A percentile compares a stretch with the other conserved stretches of the same genome.
These are phyloP conservation scores for Ascaphus truei DNA, from an alignment of 2,113 vertebrate genomes.

Conservation along the genomic window DNA sequence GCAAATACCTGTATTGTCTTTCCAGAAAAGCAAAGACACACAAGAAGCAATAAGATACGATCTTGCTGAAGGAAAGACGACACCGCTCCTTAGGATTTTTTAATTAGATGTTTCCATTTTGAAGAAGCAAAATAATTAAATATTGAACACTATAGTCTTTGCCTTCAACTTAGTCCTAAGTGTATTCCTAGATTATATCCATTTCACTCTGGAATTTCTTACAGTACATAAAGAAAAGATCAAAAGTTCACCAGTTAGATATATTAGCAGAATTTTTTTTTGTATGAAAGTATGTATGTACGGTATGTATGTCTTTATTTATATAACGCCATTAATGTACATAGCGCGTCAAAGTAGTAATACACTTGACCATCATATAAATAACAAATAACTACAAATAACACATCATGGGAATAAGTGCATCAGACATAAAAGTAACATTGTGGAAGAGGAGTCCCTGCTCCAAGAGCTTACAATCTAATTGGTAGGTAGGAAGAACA, in stretches of 20 bases:
- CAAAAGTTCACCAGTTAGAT: not conserved
- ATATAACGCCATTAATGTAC: no score
- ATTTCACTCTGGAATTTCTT: conserved; percentile 27
- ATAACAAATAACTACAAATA: no score
- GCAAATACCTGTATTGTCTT: conserved; percentile 29
- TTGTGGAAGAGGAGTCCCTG: no score
- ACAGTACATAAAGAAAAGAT: not conserved
- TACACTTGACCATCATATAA: no score
- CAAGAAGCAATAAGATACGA: conserved; percentile 47
- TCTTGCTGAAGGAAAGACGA: conserved; percentile 44
- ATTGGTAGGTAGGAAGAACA: no score
- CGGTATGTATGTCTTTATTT: no score
- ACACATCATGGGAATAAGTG: no score
- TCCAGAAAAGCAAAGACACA: conserved; percentile 36
- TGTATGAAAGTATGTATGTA: not conserved
- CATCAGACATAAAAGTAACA: no score
- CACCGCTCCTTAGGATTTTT: conserved; percentile 44
- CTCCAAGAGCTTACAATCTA: no score
- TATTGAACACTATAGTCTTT: conserved; percentile 32
- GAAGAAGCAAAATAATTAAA: conserved; percentile 40
- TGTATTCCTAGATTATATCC: conserved; percentile 14
- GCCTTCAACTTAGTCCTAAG: conserved; percentile 5
- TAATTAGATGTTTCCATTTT: conserved; percentile 48
- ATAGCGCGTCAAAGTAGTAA: no score
- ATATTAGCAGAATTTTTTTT: not conserved